A percentile compares a stretch with the other conserved stretches of the same genome.
Conservation (phyloP, 1,140 invertebrate species). For the Drosophila pandora region DNA sequence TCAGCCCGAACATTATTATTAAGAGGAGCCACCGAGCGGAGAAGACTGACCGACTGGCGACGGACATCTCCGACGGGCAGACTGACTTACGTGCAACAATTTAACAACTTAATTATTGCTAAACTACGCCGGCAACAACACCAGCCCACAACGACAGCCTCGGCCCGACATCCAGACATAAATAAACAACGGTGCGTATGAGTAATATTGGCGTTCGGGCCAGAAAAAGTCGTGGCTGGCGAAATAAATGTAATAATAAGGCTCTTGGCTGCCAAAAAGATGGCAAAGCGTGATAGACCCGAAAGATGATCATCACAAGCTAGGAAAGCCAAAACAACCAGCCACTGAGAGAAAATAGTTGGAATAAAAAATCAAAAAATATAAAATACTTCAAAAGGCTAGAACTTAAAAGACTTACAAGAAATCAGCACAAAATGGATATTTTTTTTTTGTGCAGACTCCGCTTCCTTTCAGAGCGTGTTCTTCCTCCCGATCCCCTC, state of each 20-base stretch:
- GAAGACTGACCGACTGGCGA: conserved; percentile 24
- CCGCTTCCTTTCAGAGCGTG: conserved; percentile 11
- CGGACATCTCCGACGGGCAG: conserved; percentile 24
- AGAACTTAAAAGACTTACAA: too few relatives aligned
- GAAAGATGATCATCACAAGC: conserved; percentile 67
- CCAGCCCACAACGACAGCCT: conserved; percentile 18
- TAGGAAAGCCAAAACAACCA: conserved; percentile 15
- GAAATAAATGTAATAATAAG: conserved; percentile 6
- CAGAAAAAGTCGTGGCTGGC: conserved; percentile 48
- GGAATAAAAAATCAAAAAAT: neutral
- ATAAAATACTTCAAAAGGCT: neutral
- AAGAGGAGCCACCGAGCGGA: conserved; percentile 62
- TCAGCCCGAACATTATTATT: conserved; percentile 79
- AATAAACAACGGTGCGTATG: conserved; percentile 80
- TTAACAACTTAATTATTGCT: conserved; percentile 84
- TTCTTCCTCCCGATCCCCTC: conserved; percentile 19
- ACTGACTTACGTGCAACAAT: conserved; percentile 82
- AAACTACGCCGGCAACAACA: conserved; percentile 73
- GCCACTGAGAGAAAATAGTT: conserved; percentile 15
- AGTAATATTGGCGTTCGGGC: conserved; percentile 61
- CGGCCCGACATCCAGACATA: conserved; percentile 47
- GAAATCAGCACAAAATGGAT: neutral
- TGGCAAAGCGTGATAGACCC: conserved; percentile 66
- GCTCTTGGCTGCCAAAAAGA: conserved; percentile 64
- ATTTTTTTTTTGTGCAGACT: conserved; percentile 9